Conservation (phyloP, 2,888 invertebrate species). For the Aproaerema taeniolella region DNA sequence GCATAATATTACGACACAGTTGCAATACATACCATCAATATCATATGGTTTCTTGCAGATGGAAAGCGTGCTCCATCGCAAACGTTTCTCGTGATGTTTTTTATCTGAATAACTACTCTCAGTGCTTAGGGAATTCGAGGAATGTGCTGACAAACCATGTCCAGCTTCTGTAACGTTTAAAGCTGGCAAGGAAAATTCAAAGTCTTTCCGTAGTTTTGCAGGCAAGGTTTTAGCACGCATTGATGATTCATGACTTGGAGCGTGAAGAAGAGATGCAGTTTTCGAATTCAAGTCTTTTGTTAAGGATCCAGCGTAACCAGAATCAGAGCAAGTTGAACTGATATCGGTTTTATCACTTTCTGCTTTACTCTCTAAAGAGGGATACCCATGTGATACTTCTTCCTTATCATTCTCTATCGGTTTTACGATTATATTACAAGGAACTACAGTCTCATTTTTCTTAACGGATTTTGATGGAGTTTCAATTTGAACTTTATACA, state of each 20-base stretch:
- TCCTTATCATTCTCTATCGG: not conserved
- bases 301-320: constrained; percentile 45
- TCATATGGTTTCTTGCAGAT: constrained; percentile 34
- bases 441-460: not conserved
- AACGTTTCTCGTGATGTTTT: constrained; percentile 37
- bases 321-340: constrained; percentile 48
- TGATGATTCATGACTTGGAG: no score
- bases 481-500: constrained; percentile 36
- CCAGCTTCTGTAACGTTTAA: constrained; percentile 29
- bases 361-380: constrained; percentile 20
- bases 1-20: no score
- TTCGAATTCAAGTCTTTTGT: constrained; percentile 30
- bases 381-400: not conserved
- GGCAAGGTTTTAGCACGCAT: no score
- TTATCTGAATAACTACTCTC: constrained; percentile 27
- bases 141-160: constrained; percentile 25
- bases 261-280: constrained; percentile 13
- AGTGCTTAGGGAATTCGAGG: constrained; percentile 35
- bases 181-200: constrained; percentile 40
- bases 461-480: constrained; percentile 29
- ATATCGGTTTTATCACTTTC: constrained; percentile 31
- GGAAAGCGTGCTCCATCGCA: constrained; percentile 53
- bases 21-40: constrained; percentile 30
- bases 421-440: constrained; percentile 13
- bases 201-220: constrained; percentile 22